Conservation (phyloP, 1,140 invertebrate genomes). For the Meloidogyne hapla region DNA sequence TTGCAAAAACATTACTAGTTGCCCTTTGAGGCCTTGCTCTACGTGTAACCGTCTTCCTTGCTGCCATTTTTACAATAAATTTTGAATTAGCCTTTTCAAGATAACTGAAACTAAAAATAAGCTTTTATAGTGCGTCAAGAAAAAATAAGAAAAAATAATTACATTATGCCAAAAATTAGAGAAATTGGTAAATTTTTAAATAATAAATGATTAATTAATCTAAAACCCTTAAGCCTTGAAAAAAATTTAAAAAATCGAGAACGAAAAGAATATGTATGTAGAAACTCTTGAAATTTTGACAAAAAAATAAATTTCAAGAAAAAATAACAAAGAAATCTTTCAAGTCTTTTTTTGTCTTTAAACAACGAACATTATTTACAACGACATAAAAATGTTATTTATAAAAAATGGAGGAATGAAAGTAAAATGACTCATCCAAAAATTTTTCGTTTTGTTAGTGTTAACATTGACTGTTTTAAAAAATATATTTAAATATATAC, state of each 20-base stretch:
- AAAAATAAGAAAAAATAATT: too few species aligned
- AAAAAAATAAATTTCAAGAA: neutral
- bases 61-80: conserved; percentile 56
- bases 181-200: too few species aligned
- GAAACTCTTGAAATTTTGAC: too few species aligned
- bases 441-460: neutral
- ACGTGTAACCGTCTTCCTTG: conserved; percentile 64
- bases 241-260: too few species aligned
- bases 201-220: too few species aligned
- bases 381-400: neutral
- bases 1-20: conserved; percentile 67
- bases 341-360: too few species aligned
- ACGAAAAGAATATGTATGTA: too few species aligned
- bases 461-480: neutral
- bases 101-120: too few species aligned
- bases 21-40: conserved; percentile 66
- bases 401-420: neutral
- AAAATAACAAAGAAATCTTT: conserved; percentile 5
- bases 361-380: neutral
- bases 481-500: too few species aligned
- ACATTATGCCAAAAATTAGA: too few species aligned
- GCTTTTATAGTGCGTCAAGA: too few species aligned
- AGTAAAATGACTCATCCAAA: neutral
- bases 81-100: neutral
- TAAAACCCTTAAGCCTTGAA: too few species aligned